A percentile compares a stretch with the other conserved stretches of the same genome.
phyloP scores from a whole-genome alignment of 2,888 invertebrate genomes.

The Mimas tiliae region DNA sequence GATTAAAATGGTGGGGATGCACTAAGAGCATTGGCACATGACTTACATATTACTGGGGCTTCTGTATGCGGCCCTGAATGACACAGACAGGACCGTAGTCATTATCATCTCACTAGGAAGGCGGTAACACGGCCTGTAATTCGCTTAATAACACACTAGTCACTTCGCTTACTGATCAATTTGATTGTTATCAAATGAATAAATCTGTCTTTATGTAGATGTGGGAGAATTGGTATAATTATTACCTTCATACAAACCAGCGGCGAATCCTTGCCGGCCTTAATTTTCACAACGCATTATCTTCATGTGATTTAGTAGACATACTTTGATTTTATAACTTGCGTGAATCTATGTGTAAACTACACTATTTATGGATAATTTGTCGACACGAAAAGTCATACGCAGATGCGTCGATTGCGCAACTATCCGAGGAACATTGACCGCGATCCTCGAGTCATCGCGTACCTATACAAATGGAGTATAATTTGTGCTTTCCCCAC shows the following conservation, averaged over 20 bases:
- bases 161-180: not conserved
- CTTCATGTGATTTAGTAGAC: too few species aligned
- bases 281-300: too few species aligned
- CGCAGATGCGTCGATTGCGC: not conserved
- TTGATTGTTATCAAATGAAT: not conserved
- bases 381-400: not conserved
- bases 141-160: not conserved
- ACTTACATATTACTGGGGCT: conserved; percentile 17
- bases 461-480: conserved; percentile 25
- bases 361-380: not conserved
- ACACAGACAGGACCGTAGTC: conserved; percentile 11
- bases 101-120: conserved; percentile 13
- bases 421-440: conserved; percentile 29
- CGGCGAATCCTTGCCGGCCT: too few species aligned
- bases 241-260: too few species aligned
- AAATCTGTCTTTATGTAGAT: not conserved
- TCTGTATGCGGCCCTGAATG: conserved; percentile 18
- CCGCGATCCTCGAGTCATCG: conserved; percentile 33
- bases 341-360: too few species aligned
- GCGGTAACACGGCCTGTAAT: not conserved
- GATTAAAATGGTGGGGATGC: conserved; percentile 27
- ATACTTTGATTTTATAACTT: too few species aligned
- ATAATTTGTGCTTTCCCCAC: conserved; percentile 46
- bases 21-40: conserved; percentile 19
- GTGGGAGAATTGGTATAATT: not conserved